Conservation (phyloP, 2,888 invertebrate species). For the Serripes groenlandicus region DNA sequence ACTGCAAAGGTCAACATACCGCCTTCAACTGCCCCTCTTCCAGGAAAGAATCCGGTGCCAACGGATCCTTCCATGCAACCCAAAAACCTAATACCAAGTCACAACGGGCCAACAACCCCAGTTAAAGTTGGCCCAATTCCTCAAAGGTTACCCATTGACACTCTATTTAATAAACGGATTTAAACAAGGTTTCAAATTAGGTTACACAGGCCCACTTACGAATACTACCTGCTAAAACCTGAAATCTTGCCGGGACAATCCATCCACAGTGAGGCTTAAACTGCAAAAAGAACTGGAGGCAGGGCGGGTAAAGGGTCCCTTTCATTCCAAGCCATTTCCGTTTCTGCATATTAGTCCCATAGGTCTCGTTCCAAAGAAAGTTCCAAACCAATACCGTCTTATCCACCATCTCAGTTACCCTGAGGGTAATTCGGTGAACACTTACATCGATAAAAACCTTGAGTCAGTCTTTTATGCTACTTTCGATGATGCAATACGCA, state of each 20-base stretch:
- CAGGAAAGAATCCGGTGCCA: no score
- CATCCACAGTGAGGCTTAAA: background rate
- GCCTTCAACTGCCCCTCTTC: conserved; percentile 26
- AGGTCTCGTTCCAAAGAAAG: conserved; percentile 54
- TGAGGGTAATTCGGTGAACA: conserved; percentile 47
- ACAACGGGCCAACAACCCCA: background rate
- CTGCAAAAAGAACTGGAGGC: conserved; percentile 7
- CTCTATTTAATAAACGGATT: conserved; percentile 29
- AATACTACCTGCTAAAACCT: background rate
- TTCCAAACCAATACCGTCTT: conserved; percentile 35
- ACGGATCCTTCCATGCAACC: background rate
- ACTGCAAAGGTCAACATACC: conserved; percentile 27
- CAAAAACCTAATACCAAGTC: no score
- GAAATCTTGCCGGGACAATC: conserved; percentile 22
- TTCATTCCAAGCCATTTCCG: background rate
- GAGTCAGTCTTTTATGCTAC: conserved; percentile 31
- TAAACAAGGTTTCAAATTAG: conserved; percentile 25
- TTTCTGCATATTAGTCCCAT: conserved; percentile 35
- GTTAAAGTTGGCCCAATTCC: background rate
- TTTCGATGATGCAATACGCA: conserved; percentile 49
- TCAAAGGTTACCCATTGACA: no score
- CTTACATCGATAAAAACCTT: conserved; percentile 29
- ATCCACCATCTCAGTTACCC: conserved; percentile 60
- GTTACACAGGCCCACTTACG: conserved; percentile 26
- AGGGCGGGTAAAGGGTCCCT: conserved; percentile 33